phyloP scores from a whole-genome alignment of 2,888 invertebrate species.

The Choreutis nemorana region DNA sequence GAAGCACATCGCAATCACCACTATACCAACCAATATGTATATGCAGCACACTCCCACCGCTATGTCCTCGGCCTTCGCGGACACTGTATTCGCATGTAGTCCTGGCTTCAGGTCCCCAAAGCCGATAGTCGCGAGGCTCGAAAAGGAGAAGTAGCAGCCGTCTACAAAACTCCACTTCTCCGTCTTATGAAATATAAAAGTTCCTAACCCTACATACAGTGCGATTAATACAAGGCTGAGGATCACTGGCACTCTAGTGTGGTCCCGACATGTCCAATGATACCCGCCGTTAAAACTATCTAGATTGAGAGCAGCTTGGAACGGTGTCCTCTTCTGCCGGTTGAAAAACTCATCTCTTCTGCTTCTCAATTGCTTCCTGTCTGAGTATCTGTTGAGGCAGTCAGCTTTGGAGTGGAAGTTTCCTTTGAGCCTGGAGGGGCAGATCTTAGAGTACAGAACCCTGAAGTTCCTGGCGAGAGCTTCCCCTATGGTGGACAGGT shows the following conservation, averaged over 20 bases:
- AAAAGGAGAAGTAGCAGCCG: constrained; percentile 84
- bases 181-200: constrained; percentile 87
- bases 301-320: constrained; percentile 50
- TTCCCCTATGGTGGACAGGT: constrained; percentile 87
- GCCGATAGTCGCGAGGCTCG: constrained; percentile 82
- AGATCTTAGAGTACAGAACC: constrained; percentile 70
- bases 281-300: constrained; percentile 42
- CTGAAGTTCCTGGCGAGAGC: constrained; percentile 83
- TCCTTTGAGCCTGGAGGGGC: constrained; percentile 26
- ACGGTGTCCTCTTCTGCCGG: constrained; percentile 35
- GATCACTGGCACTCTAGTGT: constrained; percentile 84
- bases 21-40: constrained; percentile 86
- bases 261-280: constrained; percentile 57
- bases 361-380: constrained; percentile 24
- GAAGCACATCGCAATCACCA: constrained; percentile 87
- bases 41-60: constrained; percentile 81
- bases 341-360: constrained; percentile 19
- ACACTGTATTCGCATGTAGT: constrained; percentile 53
- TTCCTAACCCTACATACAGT: constrained; percentile 88
- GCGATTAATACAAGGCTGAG: constrained; percentile 87
- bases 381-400: constrained; percentile 23
- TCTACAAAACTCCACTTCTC: constrained; percentile 93
- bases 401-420: constrained; percentile 29
- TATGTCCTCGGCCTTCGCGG: constrained; percentile 63
- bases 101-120: constrained; percentile 83